Evolutionary conservation across 2,888 invertebrate species (phyloP), one percentile per base, ranked within the genome.

Genomic region (Xanthorhoe spadicearia): DNA sequence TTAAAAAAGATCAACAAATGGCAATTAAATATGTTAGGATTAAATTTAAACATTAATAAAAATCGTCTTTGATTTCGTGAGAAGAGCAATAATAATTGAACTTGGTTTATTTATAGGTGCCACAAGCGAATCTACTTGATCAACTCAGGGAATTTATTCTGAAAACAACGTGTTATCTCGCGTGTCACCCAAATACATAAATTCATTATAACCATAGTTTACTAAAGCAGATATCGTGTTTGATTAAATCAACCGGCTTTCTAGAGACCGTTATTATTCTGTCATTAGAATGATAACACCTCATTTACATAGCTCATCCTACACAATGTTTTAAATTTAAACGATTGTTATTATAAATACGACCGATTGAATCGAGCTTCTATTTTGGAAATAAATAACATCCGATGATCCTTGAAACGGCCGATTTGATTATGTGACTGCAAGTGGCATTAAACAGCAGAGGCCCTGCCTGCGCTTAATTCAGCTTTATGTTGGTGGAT

Each of bases 151-250:
- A 6, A 35, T 50, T 50, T 1, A 10, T n/a, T 8, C 32, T 19
- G 5, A 35, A 58, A 57, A 18, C 59, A 51, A 52, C 46, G 15
- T 8, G 52, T 58, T 59, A 43, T 50, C 28, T 51, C 8, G 57
- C 32, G 19, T 48, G 48, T 61, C 43, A 63, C 64, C 64, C 62
- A 60, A 66, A 67, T 73, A 61, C 70, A 70, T 73, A 70, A 66
- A 65, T 62, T 62, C 17, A 61, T 62, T 43, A 64, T 55, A 50
- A 52, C 51, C 64, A 56, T 60, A 55, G 46, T 56, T 63, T 19
- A 66, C 32, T 66, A 62, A 32, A 56, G 13, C 60, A 35, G 56
- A 48, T 49, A 52, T 63, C 13, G 35, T 55, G 46, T 46, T 68
- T 56, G 61, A 64, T 51, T 66, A 51, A 64, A 70, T 66, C 49